Percentiles rank a stretch among this genome's conserved stretches.
These are phyloP conservation scores for Leptinotarsa peninsularis DNA, from an alignment of 2,888 invertebrate species.

Conservation along the genomic window DNA sequence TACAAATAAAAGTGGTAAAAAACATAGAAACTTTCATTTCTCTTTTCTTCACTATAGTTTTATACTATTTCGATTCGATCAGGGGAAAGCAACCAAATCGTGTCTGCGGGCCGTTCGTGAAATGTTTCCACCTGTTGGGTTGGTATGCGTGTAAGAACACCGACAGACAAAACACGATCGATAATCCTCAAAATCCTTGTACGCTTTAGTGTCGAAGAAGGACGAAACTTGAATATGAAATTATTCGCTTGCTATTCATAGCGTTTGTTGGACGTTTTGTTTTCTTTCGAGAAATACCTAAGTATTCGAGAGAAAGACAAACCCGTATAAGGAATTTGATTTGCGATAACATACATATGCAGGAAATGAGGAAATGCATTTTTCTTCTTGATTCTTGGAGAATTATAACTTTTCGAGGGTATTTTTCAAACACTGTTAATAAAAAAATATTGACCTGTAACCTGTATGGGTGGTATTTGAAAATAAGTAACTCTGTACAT, in stretches of 20 bases:
- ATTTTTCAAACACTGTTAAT: too few relatives aligned
- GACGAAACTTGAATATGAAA: constrained; percentile 30
- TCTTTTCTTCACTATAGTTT: neutral
- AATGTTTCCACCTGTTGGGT: constrained; percentile 38
- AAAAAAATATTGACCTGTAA: too few relatives aligned
- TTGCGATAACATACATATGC: too few relatives aligned
- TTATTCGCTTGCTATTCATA: constrained; percentile 5
- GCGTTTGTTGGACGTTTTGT: neutral
- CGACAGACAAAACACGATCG: constrained; percentile 39
- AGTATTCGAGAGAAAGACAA: neutral
- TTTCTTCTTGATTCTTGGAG: too few relatives aligned
- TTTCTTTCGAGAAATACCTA: neutral
- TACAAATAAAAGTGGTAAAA: too few relatives aligned
- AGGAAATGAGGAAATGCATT: too few relatives aligned
- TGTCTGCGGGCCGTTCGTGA: constrained; percentile 33
- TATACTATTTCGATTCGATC: neutral
- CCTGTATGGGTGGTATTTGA: too few relatives aligned
- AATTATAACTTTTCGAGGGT: too few relatives aligned
- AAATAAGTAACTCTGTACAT: too few relatives aligned
- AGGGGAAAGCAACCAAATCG: constrained; percentile 20
- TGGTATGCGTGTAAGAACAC: constrained; percentile 34
- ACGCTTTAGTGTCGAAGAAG: constrained; percentile 28
- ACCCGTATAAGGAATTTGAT: neutral
- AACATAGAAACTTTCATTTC: too few relatives aligned
- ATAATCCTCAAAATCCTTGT: constrained; percentile 36